Conservation (phyloP, 2,888 invertebrate genomes). For the Xylophagus ater region DNA sequence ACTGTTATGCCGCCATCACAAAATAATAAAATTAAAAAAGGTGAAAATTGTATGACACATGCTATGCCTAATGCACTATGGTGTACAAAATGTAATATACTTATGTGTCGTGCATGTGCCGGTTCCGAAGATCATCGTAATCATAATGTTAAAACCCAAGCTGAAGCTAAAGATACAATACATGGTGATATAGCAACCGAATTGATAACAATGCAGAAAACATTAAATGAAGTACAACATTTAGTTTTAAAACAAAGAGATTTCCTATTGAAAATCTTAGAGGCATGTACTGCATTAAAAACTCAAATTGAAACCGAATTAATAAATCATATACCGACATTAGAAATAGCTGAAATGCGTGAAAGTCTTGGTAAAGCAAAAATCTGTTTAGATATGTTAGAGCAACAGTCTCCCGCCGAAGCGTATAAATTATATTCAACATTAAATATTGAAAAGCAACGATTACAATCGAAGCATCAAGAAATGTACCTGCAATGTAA, state of each 20-base stretch:
- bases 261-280: conserved; percentile 58
- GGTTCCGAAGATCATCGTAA: conserved; percentile 52
- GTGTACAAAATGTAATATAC: conserved; percentile 54
- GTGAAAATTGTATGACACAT: conserved; percentile 58
- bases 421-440: conserved; percentile 50
- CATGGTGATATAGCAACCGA: conserved; percentile 55
- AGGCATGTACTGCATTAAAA: conserved; percentile 62
- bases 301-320: conserved; percentile 65
- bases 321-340: conserved; percentile 53
- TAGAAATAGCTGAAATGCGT: conserved; percentile 54
- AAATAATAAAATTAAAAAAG: conserved; percentile 16
- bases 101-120: conserved; percentile 57
- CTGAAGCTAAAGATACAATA: conserved; percentile 55
- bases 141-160: conserved; percentile 56
- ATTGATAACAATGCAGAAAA: conserved; percentile 55
- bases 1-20: conserved; percentile 4
- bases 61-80: conserved; percentile 61
- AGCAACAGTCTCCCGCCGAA: conserved; percentile 44
- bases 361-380: conserved; percentile 51
- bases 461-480: conserved; percentile 54
- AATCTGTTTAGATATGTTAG: conserved; percentile 47
- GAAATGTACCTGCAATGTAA: conserved; percentile 63
- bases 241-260: conserved; percentile 59
- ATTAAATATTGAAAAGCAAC: conserved; percentile 53
- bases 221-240: conserved; percentile 58